These are phyloP conservation scores for Luscinia luscinia DNA, from an alignment of 2,797 vertebrate species.

Conservation along the genomic window DNA sequence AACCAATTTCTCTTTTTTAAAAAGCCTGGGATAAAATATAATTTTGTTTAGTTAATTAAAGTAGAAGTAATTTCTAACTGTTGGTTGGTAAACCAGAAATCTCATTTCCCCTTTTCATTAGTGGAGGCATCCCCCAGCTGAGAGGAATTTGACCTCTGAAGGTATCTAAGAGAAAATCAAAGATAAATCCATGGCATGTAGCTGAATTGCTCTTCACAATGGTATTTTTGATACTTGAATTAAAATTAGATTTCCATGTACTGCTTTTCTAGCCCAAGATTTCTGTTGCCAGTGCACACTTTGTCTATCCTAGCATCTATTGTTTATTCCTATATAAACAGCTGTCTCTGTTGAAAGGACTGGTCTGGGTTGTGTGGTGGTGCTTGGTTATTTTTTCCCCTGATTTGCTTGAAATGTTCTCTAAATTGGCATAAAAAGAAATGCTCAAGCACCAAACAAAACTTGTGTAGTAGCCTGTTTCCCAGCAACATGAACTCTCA, in stretches of 20 bases:
- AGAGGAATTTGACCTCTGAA: background rate
- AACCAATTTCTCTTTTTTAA: background rate
- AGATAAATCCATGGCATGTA: background rate
- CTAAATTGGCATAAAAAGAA: conserved; percentile 7
- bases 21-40: background rate
- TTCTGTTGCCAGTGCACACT: background rate
- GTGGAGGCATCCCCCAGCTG: background rate
- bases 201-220: background rate
- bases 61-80: background rate
- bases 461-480: background rate
- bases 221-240: background rate
- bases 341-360: background rate
- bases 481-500: background rate
- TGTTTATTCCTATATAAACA: conserved; percentile 10
- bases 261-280: background rate
- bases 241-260: background rate
- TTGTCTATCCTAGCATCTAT: background rate
- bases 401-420: background rate
- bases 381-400: background rate
- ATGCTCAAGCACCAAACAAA: background rate
- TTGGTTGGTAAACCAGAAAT: background rate
- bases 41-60: background rate
- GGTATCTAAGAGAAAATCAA: background rate
- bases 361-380: background rate
- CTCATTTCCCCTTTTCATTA: background rate